Evolutionary conservation across 2,888 invertebrate genomes (phyloP), one percentile per base, ranked within the genome.

Genomic region (Dolomedes plantarius): DNA sequence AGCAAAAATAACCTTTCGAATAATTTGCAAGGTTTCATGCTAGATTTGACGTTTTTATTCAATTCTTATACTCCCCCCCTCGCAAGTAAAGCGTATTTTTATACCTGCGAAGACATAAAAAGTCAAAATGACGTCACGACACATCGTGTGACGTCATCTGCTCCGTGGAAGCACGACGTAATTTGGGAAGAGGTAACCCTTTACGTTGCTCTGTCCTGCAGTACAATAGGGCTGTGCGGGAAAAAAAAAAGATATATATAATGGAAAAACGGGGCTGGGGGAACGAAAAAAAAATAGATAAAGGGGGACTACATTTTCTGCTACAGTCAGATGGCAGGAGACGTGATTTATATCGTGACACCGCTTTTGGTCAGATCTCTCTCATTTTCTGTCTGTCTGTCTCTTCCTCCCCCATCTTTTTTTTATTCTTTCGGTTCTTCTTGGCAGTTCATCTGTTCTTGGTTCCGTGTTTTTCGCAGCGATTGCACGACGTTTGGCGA

Each of bases 291-390:
- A 73, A 32, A 69, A 67, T 19, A n/a, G 19, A 67, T 32, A 67
- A 67, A 23, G 23, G 36, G 23, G 36, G 23, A 32, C 67, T 67
- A 32, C 69, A 69, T 68, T 80, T 81, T 81, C 69, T 81, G 75
- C 64, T 69, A 71, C 75, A 81, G 75, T 81, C 75, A 81, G 75
- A 56, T 75, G 71, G 75, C 69, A 75, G 81, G 62, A 69, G 75
- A 75, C 62, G 75, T 81, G 81, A 81, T 81, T 81, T 81, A 81
- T 81, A 75, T 81, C 75, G 39, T 81, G 75, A 75, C 81, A 81
- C 81, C 69, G 69, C 73, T 81, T 81, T 81, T 75, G 81, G 81
- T 81, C 81, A 75, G 81, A 81, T 81, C 81, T 81, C 62, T 74
- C 75, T 69, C 74, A 75, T 81, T 81, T 81, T 81, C 81, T 81